phyloP scores from a whole-genome alignment of 2,113 vertebrate species.

The Rattus rattus region DNA sequence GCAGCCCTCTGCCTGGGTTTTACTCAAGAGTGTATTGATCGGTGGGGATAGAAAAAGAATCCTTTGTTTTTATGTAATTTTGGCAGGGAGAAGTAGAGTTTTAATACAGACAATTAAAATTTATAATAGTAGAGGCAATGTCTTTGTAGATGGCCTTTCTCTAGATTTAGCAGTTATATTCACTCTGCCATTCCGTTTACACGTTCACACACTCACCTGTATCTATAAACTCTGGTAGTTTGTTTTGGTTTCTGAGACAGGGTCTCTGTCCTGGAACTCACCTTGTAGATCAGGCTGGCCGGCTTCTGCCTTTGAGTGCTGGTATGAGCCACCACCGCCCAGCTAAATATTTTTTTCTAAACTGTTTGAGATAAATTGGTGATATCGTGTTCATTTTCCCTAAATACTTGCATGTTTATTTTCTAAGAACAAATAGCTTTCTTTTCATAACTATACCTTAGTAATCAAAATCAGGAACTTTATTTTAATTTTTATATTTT shows the following conservation, averaged over 20 bases:
- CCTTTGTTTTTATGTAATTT: background rate
- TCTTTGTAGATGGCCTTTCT: background rate
- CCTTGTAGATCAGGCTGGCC: background rate
- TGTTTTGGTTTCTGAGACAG: background rate
- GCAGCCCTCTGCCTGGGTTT: background rate
- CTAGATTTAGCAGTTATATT: background rate
- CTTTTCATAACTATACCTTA: background rate
- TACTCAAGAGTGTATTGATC: background rate
- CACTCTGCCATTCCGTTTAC: background rate
- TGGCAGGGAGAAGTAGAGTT: background rate
- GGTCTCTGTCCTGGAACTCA: background rate
- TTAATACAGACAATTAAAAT: slow-evolving; percentile 30
- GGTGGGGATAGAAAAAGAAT: background rate
- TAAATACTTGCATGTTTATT: slow-evolving; percentile 24
- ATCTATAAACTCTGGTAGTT: background rate
- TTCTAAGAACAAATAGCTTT: background rate
- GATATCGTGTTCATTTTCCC: background rate
- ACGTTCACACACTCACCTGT: background rate
- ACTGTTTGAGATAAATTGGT: background rate
- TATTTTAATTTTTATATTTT: background rate
- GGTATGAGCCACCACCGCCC: background rate
- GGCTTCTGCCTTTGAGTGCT: background rate
- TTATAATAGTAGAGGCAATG: background rate
- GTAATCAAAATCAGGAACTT: slow-evolving; percentile 20
- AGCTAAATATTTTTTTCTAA: slow-evolving; percentile 4